phyloP scores from a whole-genome alignment of 1,140 invertebrate species.

The Heliothis subflexa region DNA sequence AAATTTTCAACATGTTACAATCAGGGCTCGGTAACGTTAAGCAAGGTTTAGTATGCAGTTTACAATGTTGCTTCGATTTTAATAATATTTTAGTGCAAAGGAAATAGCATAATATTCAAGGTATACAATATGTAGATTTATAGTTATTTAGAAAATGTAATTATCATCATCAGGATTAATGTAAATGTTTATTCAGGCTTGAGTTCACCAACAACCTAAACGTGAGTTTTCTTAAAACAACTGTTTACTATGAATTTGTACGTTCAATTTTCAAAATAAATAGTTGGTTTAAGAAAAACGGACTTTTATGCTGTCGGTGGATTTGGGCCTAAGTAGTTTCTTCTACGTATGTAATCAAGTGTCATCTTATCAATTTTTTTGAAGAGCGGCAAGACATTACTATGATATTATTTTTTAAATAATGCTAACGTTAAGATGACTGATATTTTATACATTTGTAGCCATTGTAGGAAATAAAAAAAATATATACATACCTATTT shows the following conservation, averaged over 20 bases:
- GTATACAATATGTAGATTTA: too few species aligned
- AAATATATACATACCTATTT: slow-evolving; percentile 51
- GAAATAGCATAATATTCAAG: not conserved
- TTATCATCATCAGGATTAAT: not conserved
- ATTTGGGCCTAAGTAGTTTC: not conserved
- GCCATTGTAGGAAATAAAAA: slow-evolving; percentile 58
- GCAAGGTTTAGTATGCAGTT: not conserved
- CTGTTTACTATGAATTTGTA: too few species aligned
- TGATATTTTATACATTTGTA: slow-evolving; percentile 81
- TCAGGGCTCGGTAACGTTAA: slow-evolving; percentile 1
- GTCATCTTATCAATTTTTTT: slow-evolving; percentile 9
- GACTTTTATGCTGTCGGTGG: too few species aligned
- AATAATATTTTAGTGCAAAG: not conserved
- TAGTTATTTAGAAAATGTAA: not conserved
- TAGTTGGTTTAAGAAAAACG: too few species aligned
- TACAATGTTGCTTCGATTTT: slow-evolving; percentile 8
- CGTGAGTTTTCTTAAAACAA: too few species aligned
- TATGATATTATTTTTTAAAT: slow-evolving; percentile 58
- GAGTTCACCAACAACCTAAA: too few species aligned
- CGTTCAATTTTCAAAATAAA: too few species aligned
- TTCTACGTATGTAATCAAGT: not conserved
- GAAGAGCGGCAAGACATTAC: slow-evolving; percentile 24
- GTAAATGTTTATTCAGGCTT: not conserved
- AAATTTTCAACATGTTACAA: slow-evolving; percentile 1
- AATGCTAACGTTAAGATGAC: slow-evolving; percentile 65